Base-by-base conservation (phyloP, 2,797 vertebrate species). In the Cryptoprocta ferox region DNA sequence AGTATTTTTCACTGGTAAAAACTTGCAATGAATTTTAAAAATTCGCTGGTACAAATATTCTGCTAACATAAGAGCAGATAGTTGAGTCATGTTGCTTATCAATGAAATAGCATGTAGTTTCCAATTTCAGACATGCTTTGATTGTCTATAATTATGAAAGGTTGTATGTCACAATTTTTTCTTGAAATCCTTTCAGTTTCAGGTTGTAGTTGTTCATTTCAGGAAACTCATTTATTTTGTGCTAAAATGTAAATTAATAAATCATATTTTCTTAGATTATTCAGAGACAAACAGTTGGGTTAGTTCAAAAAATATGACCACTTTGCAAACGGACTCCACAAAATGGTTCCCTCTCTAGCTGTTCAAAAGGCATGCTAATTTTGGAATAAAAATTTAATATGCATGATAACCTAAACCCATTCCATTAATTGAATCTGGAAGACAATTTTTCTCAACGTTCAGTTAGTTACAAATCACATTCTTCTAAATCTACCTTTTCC, bases 1-100 rank as follows among this genome's bases (percentile, higher is more conserved):
- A 68, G 10, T 70, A 63, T 73, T 95, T 97, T 95, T 79, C 30
- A 92, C n/a, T 56, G 42, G 6, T 39, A 91, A 71, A 92, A 86
- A 65, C 16, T 75, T 89, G 3, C 48, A 42, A 68, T 82, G 68
- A 84, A 19, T 71, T 96, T 83, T 42, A 66, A 9, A 71, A 66
- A 71, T 71, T 50, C 28, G 18, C 21, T 53, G 12, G 42, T 35
- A 86, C 3, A 35, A 86, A 12, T 6, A 6, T 83, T 88, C 70
- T 81, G 8, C 11, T 76, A 65, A 90, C 16, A 35, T 80, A 26
- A 75, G 30, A 73, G 3, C 32, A 5, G 4, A 48, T 59, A 59
- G 3, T 70, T 66, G n/a, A 71, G 3, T 35, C 86, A 7, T 28
- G 30, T 35, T 71, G 7, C 86, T 76, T 82, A 42, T 53, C 16